These are phyloP conservation scores for Rhopalosiphum maidis DNA, from an alignment of 1,140 invertebrate genomes.

Conservation along the genomic window DNA sequence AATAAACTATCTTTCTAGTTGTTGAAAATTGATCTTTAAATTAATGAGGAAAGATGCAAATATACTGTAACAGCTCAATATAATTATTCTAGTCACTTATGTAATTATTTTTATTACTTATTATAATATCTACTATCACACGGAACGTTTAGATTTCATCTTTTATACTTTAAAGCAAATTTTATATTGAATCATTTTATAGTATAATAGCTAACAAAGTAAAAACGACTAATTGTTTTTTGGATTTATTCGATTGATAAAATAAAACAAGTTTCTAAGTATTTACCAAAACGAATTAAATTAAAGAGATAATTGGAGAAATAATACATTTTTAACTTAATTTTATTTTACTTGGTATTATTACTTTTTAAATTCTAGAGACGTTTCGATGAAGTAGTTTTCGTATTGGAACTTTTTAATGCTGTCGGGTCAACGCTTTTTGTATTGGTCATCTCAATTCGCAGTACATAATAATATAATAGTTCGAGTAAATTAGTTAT, in stretches of 20 bases:
- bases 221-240: not conserved
- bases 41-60: not conserved
- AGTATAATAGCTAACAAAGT: not conserved
- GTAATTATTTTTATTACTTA: not conserved
- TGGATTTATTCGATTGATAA: not conserved
- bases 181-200: not conserved
- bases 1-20: not conserved
- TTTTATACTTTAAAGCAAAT: not conserved
- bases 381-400: not conserved
- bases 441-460: not conserved
- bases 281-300: not conserved
- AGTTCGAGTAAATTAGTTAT: not conserved
- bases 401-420: not conserved
- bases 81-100: not conserved
- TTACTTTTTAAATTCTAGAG: not conserved
- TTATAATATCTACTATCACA: not conserved
- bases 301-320: not conserved
- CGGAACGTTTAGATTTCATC: not conserved
- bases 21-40: not conserved
- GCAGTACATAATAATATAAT: not conserved
- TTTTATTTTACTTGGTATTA: not conserved
- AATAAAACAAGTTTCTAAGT: not conserved
- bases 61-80: not conserved
- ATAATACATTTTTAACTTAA: not conserved
- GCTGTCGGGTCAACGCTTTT: not conserved